Evolutionary conservation across 2,888 invertebrate genomes (phyloP), one percentile per base, ranked within the genome.

Genomic region (Megamerina dolium): DNA sequence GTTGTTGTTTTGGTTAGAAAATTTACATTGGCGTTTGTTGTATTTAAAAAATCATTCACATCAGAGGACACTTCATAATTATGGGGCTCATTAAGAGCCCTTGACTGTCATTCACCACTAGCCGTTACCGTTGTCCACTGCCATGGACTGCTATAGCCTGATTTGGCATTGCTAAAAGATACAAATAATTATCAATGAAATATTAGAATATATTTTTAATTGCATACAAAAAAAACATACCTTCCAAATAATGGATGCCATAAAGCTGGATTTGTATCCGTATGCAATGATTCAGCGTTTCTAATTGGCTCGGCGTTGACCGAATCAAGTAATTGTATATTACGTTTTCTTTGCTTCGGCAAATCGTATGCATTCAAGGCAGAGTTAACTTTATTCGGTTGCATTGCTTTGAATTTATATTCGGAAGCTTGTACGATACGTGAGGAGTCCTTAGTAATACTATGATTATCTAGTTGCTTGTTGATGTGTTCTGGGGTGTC

Each of bases 231-330:
- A 37, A 42, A n/a, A 56, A 77, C 80, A 83, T 75, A 88, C 87
- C 85, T 87, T 77, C 87, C 85, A 69, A 88, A 88, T 37, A 88
- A 76, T 41, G 88, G 88, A 74, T 88, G 87, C 88, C 88, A 88
- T 38, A 88, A 74, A 52, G 84, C 83, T 58, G 82, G 78, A 57
- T 82, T 79, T 36, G 80, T 75, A 52, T 78, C 77, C 45, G 74
- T 70, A 56, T 72, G 60, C 32, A 71, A 59, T 48, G 74, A 74
- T 43, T 80, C 81, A 5, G 78, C 74, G 45, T 76, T 76, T 53
- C 76, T 76, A 37, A 80, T 80, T 21, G 26, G 23, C 18, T 31
- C 37, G 3, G 26, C 34, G 16, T 50, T 43, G 3, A 47, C 51
- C 2, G 50, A 35, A 9, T 55, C 56, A 0, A 53, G 56, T 21